phyloP scores from a whole-genome alignment of 2,888 invertebrate genomes.

The Eupithecia subumbrata region DNA sequence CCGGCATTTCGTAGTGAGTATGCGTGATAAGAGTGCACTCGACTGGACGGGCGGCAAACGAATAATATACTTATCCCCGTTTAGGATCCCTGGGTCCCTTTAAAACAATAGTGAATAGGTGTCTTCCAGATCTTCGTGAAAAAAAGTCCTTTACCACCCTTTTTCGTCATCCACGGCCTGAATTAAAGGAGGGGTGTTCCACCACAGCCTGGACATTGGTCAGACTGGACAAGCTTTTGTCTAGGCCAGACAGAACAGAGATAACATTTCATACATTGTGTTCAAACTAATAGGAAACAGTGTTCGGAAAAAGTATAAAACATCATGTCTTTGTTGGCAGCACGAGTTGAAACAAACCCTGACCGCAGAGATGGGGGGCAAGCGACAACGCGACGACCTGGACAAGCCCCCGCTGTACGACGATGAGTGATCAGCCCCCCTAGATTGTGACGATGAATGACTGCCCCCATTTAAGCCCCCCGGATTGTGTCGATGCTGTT shows the following conservation, averaged over 20 bases:
- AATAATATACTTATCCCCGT: too few species aligned
- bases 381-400: conserved; percentile 56
- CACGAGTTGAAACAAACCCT: conserved; percentile 72
- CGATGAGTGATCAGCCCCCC: conserved; percentile 55
- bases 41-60: conserved; percentile 73
- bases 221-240: too few species aligned
- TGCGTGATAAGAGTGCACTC: background rate
- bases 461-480: background rate
- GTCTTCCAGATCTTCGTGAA: too few species aligned
- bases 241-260: too few species aligned
- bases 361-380: conserved; percentile 57
- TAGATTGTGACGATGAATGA: background rate
- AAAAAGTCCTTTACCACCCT: too few species aligned
- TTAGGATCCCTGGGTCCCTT: too few species aligned
- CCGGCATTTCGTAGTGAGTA: conserved; percentile 72
- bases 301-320: background rate
- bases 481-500: conserved; percentile 9
- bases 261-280: too few species aligned
- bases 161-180: too few species aligned
- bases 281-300: too few species aligned
- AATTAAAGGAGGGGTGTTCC: too few species aligned
- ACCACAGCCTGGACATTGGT: too few species aligned
- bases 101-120: too few species aligned
- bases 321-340: conserved; percentile 55
- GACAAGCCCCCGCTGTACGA: conserved; percentile 67